phyloP scores from a whole-genome alignment of 2,113 vertebrate genomes.

The Arenaria interpres region DNA sequence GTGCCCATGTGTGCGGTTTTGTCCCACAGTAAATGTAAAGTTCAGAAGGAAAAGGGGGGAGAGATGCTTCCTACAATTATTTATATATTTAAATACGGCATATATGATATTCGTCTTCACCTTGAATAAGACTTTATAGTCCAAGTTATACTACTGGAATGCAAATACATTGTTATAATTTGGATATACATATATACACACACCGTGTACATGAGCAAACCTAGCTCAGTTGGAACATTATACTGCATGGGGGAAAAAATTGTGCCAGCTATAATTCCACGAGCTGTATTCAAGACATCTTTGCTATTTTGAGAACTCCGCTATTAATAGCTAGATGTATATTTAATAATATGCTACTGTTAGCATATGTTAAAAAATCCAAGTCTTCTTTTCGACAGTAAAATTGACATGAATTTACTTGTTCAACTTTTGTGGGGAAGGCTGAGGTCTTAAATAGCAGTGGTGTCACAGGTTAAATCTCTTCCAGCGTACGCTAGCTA shows the following conservation, averaged over 20 bases:
- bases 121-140: not conserved
- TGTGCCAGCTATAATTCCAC: conserved; percentile 4
- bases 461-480: conserved; percentile 16
- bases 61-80: not conserved
- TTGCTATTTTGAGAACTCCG: conserved; percentile 38
- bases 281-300: not conserved
- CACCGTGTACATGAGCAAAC: not conserved
- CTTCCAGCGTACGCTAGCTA: not conserved
- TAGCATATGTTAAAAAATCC: conserved; percentile 14
- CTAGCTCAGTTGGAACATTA: not conserved
- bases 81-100: not conserved
- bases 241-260: not conserved
- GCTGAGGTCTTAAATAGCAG: conserved; percentile 2
- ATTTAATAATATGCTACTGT: conserved; percentile 27
- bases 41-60: not conserved
- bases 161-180: not conserved
- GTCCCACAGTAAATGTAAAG: not conserved
- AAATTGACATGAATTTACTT: conserved; percentile 34
- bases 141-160: not conserved
- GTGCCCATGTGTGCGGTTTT: not conserved
- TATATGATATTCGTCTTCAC: not conserved
- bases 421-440: not conserved
- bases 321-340: conserved; percentile 50
- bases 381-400: conserved; percentile 26
- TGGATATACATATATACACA: not conserved